A percentile compares a stretch with the other conserved stretches of the same genome.
Conservation (phyloP, 2,113 vertebrate genomes). For the Dendropsophus ebraccatus region DNA sequence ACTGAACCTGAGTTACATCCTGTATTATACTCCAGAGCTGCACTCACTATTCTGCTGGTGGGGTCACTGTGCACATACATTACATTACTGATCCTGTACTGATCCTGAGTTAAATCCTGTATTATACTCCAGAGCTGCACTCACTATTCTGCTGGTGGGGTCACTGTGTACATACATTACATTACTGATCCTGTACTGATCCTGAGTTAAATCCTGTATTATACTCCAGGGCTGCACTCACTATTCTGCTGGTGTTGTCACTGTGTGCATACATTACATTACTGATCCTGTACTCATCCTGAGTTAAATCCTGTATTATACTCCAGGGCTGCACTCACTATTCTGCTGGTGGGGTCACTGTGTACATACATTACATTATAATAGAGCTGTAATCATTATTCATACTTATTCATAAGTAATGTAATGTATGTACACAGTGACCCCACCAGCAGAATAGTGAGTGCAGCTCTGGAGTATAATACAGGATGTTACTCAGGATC, state of each 20-base stretch:
- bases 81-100: conserved; percentile 10
- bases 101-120: neutral
- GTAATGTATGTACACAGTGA: no score
- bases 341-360: neutral
- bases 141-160: neutral
- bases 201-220: neutral
- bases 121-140: neutral
- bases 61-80: neutral
- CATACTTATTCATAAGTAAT: no score
- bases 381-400: no score
- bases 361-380: conserved; percentile 11
- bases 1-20: neutral
- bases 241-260: neutral
- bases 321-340: neutral
- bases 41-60: neutral
- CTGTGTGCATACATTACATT: neutral
- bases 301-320: neutral
- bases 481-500: no score
- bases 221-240: neutral
- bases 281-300: neutral
- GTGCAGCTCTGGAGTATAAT: no score
- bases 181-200: neutral
- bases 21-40: neutral
- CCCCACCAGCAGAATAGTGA: no score
- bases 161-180: neutral